A percentile compares a stretch with the other conserved stretches of the same genome.
These are phyloP conservation scores for Drosophila quadrilineata DNA, from an alignment of 1,140 invertebrate species.

Conservation along the genomic window DNA sequence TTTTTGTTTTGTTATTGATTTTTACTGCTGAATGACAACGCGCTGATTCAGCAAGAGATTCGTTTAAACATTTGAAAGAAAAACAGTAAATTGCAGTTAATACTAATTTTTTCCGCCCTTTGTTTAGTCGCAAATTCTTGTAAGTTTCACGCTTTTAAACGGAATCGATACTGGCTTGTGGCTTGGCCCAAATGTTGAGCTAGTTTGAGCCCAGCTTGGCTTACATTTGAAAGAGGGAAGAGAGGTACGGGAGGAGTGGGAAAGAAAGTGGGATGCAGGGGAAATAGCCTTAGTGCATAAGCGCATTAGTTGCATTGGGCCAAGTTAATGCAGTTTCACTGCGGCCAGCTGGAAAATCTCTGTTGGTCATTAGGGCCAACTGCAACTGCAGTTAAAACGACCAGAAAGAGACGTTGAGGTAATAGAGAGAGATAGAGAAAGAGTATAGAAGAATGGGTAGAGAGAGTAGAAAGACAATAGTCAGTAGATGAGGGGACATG, in stretches of 20 bases:
- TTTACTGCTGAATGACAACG: no score
- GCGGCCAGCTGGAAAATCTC: conserved; percentile 63
- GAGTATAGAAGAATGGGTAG: no score
- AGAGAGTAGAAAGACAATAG: no score
- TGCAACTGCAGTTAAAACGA: neutral
- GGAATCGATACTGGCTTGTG: conserved; percentile 8
- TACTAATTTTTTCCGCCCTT: neutral
- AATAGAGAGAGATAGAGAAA: neutral
- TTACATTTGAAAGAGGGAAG: conserved; percentile 6
- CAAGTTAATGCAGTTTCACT: conserved; percentile 39
- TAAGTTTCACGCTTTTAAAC: neutral
- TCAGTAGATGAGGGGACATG: neutral
- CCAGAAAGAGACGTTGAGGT: no score
- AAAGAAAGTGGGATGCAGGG: conserved; percentile 1
- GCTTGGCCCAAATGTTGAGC: conserved; percentile 25
- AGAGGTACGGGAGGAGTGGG: neutral
- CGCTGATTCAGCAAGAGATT: no score
- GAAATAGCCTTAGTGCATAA: conserved; percentile 31
- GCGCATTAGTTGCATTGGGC: conserved; percentile 57
- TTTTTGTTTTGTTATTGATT: no score
- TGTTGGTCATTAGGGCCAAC: conserved; percentile 54
- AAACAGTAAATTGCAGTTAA: no score
- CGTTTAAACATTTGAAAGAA: no score
- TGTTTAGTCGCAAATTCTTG: no score
- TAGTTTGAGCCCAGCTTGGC: conserved; percentile 13